These are phyloP conservation scores for Graphium colonna DNA, from an alignment of 2,888 invertebrate genomes.

Conservation along the genomic window DNA sequence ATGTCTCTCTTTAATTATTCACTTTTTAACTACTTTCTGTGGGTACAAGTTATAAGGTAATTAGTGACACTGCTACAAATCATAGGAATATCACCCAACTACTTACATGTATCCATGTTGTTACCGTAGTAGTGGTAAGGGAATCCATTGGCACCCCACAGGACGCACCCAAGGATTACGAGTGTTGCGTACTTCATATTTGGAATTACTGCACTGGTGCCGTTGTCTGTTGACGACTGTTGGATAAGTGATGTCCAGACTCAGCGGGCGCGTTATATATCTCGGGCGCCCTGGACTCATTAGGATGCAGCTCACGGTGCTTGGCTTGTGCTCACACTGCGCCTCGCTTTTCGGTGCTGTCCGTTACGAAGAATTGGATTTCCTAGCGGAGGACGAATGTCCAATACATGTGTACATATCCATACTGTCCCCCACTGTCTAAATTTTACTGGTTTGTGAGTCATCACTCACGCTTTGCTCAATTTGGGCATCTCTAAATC, in stretches of 20 bases:
- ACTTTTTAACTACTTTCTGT: too few species aligned
- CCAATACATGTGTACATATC: slow-evolving; percentile 46
- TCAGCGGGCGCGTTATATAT: slow-evolving; percentile 61
- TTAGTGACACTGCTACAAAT: too few species aligned
- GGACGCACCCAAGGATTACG: slow-evolving; percentile 48
- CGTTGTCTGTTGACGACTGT: slow-evolving; percentile 42
- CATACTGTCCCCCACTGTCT: slow-evolving; percentile 23
- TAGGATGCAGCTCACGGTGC: slow-evolving; percentile 61
- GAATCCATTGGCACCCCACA: slow-evolving; percentile 53
- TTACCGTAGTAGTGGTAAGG: slow-evolving; percentile 66
- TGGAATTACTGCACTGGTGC: slow-evolving; percentile 32
- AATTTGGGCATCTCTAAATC: slow-evolving; percentile 33
- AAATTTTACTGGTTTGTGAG: too few species aligned
- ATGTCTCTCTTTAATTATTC: too few species aligned
- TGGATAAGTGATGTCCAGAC: slow-evolving; percentile 48
- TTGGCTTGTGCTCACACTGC: slow-evolving; percentile 48
- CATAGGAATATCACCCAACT: too few species aligned
- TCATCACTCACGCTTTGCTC: too few species aligned
- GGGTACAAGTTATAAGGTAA: too few species aligned
- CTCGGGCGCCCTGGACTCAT: slow-evolving; percentile 58
- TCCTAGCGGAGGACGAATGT: slow-evolving; percentile 52
- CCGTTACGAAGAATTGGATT: slow-evolving; percentile 63
- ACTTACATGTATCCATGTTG: slow-evolving; percentile 67
- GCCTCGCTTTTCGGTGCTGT: slow-evolving; percentile 51
- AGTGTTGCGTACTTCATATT: slow-evolving; percentile 51